Evolutionary conservation across 2,797 vertebrate genomes (phyloP).

Genomic region (Anguilla marmorata): DNA sequence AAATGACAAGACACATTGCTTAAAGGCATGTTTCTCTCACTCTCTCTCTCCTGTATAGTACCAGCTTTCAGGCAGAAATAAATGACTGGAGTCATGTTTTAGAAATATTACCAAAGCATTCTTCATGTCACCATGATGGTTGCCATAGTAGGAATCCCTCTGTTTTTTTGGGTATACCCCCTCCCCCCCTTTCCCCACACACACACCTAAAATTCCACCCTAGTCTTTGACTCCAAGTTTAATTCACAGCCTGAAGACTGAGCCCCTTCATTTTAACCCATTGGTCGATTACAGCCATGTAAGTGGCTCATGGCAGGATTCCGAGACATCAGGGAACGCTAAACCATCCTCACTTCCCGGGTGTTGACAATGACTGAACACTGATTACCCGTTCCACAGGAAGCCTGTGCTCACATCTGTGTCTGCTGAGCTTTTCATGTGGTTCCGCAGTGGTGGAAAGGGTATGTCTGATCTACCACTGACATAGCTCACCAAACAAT

Average conservation of each 20-base stretch:
- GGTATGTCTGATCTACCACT: slow-evolving; percentile 1
- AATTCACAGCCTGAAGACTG: slow-evolving; percentile 12
- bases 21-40: not conserved
- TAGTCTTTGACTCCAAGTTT: not conserved
- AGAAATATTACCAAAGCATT: not conserved
- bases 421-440: slow-evolving; percentile 6
- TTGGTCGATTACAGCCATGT: not conserved
- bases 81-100: not conserved
- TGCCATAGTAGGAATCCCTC: not conserved
- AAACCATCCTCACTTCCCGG: not conserved
- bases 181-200: too few relatives aligned
- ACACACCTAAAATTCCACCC: not conserved
- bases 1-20: too few relatives aligned
- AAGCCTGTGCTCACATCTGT: not conserved
- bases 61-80: not conserved
- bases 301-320: not conserved
- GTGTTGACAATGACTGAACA: not conserved
- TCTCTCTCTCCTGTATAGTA: not conserved
- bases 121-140: not conserved
- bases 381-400: not conserved
- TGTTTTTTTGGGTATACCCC: not conserved
- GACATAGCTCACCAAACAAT: slow-evolving; percentile 24
- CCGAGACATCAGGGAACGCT: not conserved
- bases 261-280: not conserved
- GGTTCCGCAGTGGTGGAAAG: slow-evolving; percentile 6